These are phyloP conservation scores for Clarias macrocephalus DNA, from an alignment of 2,113 vertebrate genomes.

Conservation along the genomic window DNA sequence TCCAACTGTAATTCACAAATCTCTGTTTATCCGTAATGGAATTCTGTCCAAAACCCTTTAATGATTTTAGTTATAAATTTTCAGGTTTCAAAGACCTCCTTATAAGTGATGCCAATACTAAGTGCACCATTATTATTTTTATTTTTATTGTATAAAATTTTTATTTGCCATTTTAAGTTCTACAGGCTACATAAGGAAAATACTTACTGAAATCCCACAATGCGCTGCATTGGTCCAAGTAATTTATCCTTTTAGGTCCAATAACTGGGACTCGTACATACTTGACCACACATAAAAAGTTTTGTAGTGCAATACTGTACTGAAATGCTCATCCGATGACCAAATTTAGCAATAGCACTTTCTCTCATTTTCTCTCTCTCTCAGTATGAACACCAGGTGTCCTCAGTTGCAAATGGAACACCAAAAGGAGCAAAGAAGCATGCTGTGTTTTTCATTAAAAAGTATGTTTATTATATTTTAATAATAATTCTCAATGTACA, in stretches of 20 bases:
- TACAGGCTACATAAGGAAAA: not conserved
- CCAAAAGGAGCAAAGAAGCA: not conserved
- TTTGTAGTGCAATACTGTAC: not conserved
- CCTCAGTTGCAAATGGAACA: slow-evolving; percentile 27
- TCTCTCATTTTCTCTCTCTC: not conserved
- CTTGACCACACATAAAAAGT: not conserved
- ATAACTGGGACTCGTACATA: not conserved
- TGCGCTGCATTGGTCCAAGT: no score
- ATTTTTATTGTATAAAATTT: not conserved
- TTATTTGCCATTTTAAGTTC: not conserved
- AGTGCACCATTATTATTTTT: not conserved
- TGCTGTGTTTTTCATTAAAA: not conserved
- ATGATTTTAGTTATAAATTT: not conserved
- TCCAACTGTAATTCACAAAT: not conserved
- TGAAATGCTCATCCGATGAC: not conserved
- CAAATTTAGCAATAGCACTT: not conserved
- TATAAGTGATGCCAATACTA: not conserved
- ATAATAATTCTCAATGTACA: not conserved
- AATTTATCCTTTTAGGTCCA: not conserved
- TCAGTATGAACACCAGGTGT: slow-evolving; percentile 46
- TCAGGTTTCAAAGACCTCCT: not conserved
- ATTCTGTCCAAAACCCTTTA: not conserved
- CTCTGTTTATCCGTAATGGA: not conserved
- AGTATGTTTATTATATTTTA: slow-evolving; percentile 49
- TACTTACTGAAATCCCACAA: no score